Percentiles rank a stretch among this genome's conserved stretches.
These are phyloP conservation scores for Cephus cinctus DNA, from an alignment of 1,140 invertebrate genomes.

Conservation along the genomic window DNA sequence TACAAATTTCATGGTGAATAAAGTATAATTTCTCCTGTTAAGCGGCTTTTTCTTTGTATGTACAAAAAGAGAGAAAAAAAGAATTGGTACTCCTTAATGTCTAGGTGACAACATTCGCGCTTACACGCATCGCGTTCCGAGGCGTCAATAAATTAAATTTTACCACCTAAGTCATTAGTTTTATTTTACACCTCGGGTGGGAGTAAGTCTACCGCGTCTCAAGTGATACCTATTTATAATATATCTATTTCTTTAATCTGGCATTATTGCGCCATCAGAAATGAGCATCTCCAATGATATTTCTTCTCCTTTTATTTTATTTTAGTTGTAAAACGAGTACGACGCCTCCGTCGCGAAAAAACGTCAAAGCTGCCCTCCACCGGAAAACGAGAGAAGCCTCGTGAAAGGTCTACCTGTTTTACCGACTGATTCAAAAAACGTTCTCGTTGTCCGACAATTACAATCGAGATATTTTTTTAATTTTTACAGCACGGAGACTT, in stretches of 20 bases:
- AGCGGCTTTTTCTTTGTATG: constrained; percentile 33
- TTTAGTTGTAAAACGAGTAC: constrained; percentile 17
- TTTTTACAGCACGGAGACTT: constrained; percentile 20
- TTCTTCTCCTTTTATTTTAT: too few species aligned
- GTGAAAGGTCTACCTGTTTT: background rate
- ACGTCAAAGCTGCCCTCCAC: constrained; percentile 11
- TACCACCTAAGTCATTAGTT: constrained; percentile 29
- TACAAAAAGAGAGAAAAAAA: too few species aligned
- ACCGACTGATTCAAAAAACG: constrained; percentile 2
- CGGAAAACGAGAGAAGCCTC: background rate
- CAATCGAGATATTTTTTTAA: constrained; percentile 5
- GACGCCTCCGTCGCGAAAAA: constrained; percentile 23
- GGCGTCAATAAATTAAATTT: constrained; percentile 50
- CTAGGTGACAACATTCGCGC: constrained; percentile 40
- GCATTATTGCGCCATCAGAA: too few species aligned
- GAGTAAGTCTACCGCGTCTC: constrained; percentile 20
- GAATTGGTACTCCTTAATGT: too few species aligned
- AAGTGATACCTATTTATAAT: too few species aligned
- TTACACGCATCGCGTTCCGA: constrained; percentile 38
- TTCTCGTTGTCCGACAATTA: constrained; percentile 3
- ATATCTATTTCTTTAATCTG: too few species aligned
- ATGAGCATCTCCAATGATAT: too few species aligned
- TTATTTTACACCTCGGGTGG: constrained; percentile 34
- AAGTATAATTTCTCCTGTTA: constrained; percentile 22
- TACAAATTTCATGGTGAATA: constrained; percentile 22